Evolutionary conservation across 2,113 vertebrate species (phyloP).

Genomic region (Brevimyrus niger): DNA sequence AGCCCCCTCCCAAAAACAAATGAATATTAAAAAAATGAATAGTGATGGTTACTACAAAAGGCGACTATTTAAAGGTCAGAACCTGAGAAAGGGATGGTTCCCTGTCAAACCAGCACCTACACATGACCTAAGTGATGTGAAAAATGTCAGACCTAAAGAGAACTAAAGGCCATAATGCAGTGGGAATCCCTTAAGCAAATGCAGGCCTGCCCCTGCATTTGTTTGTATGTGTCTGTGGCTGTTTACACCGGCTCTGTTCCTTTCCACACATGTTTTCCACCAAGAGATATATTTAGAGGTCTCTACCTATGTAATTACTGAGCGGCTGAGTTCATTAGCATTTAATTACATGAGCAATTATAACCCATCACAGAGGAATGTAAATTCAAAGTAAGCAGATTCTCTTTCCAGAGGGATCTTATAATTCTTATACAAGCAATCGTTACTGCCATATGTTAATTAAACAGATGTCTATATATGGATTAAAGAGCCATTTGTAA

Average conservation of each 20-base stretch:
- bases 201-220: neutral
- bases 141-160: neutral
- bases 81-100: neutral
- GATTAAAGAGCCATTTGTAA: neutral
- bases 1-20: neutral
- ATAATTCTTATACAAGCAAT: slow-evolving; percentile 5
- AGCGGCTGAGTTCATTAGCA: neutral
- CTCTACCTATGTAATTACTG: neutral
- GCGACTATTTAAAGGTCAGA: neutral
- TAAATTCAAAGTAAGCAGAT: neutral
- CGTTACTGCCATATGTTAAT: slow-evolving; percentile 2
- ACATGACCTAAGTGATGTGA: neutral
- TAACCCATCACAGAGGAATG: neutral
- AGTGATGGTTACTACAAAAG: neutral
- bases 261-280: neutral
- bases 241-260: neutral
- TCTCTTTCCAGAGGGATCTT: neutral
- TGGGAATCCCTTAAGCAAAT: neutral
- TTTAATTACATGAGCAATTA: slow-evolving; percentile 9
- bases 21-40: neutral
- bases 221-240: neutral
- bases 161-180: neutral
- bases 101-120: neutral
- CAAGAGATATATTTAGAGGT: neutral
- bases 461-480: neutral